Evolutionary conservation across 2,888 invertebrate genomes (phyloP).

Genomic region (Laspeyria flexula): DNA sequence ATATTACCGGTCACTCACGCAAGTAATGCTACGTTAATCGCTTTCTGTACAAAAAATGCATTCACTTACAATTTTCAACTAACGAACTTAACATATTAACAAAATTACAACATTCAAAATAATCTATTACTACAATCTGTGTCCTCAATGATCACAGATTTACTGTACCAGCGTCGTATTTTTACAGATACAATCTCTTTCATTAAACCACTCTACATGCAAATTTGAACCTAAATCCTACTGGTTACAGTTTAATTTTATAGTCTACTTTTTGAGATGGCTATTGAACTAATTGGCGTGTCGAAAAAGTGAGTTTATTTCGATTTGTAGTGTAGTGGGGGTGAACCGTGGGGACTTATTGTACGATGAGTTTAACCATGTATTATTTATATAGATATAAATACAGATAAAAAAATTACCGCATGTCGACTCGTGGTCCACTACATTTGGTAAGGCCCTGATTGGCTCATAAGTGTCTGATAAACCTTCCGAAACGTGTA

Average conservation of each 20-base stretch:
- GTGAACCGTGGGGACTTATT: constrained; percentile 29
- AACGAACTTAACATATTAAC: not conserved
- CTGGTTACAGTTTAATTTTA: constrained; percentile 26
- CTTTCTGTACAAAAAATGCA: no score
- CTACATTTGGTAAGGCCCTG: no score
- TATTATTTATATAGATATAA: no score
- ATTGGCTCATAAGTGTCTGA: no score
- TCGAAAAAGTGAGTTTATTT: constrained; percentile 40
- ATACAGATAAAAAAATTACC: no score
- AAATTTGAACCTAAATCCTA: constrained; percentile 24
- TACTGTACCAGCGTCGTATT: constrained; percentile 39
- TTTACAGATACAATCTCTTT: constrained; percentile 45
- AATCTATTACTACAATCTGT: constrained; percentile 29
- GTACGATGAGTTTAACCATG: not conserved
- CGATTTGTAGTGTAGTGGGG: constrained; percentile 14
- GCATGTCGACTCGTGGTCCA: no score
- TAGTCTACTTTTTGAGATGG: constrained; percentile 21
- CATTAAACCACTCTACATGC: constrained; percentile 32
- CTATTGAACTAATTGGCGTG: constrained; percentile 49
- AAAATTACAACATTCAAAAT: constrained; percentile 2
- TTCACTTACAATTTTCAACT: no score
- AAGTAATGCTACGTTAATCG: no score
- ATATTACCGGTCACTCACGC: no score
- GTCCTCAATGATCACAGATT: constrained; percentile 35
- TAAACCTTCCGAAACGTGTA: no score